Evolutionary conservation across 2,888 invertebrate genomes (phyloP).

Genomic region (Petrophora chlorosata): DNA sequence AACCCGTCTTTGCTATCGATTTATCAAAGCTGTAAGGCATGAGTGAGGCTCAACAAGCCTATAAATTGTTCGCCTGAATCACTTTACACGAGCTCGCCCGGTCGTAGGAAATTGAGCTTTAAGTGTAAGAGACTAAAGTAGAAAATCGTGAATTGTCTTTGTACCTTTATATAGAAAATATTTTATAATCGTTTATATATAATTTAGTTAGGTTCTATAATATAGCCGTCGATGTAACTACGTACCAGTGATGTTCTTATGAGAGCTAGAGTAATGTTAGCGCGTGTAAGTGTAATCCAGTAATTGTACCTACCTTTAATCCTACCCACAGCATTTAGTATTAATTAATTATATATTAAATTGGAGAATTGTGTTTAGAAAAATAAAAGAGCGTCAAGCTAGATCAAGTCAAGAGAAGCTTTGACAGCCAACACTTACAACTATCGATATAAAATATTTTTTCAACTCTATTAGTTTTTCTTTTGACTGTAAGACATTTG

Average conservation of each 20-base stretch:
- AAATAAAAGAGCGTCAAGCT: neutral
- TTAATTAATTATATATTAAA: neutral
- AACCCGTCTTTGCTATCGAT: too few species aligned
- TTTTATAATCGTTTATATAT: slow-evolving; percentile 40
- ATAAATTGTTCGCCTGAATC: slow-evolving; percentile 45
- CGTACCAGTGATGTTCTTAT: slow-evolving; percentile 22
- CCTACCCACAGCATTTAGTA: slow-evolving; percentile 12
- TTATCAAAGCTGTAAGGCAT: slow-evolving; percentile 5
- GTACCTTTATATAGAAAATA: slow-evolving; percentile 51
- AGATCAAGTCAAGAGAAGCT: neutral
- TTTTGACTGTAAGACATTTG: too few species aligned
- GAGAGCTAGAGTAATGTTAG: slow-evolving; percentile 13
- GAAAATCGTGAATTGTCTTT: slow-evolving; percentile 51
- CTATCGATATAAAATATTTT: too few species aligned
- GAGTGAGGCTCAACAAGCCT: slow-evolving; percentile 52
- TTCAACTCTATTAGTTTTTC: too few species aligned
- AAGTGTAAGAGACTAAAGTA: slow-evolving; percentile 62
- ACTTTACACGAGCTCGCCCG: slow-evolving; percentile 48
- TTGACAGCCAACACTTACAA: too few species aligned
- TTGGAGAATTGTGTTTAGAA: neutral
- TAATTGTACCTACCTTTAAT: neutral
- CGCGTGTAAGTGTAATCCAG: neutral
- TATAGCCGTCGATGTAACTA: slow-evolving; percentile 20
- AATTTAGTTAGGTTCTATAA: slow-evolving; percentile 24
- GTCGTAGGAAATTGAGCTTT: slow-evolving; percentile 62